Conservation (phyloP, 2,797 vertebrate species). For the Clarias laeviceps region DNA sequence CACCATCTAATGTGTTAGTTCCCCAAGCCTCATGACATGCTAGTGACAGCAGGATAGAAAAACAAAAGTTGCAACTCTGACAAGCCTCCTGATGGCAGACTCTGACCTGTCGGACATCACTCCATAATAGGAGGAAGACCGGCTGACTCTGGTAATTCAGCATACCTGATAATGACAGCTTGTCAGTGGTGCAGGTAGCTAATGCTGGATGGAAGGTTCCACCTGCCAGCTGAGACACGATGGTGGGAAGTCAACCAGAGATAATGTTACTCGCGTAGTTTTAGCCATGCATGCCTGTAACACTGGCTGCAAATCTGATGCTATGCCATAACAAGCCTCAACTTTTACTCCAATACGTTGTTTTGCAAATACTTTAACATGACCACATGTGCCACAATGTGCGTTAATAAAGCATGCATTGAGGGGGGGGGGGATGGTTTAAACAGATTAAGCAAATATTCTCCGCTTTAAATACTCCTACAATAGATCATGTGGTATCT, state of each 20-base stretch:
- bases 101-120: constrained; percentile 32
- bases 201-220: constrained; percentile 45
- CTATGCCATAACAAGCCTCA: neutral
- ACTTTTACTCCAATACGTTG: neutral
- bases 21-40: constrained; percentile 41
- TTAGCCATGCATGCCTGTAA: neutral
- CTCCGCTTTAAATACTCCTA: neutral
- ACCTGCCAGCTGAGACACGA: constrained; percentile 35
- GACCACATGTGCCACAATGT: neutral
- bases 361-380: neutral
- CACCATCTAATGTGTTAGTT: constrained; percentile 46
- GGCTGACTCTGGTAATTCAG: constrained; percentile 49
- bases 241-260: neutral
- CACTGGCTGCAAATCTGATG: neutral
- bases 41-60: constrained; percentile 51
- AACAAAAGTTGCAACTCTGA: constrained; percentile 21
- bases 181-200: constrained; percentile 33
- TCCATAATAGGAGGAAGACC: constrained; percentile 43
- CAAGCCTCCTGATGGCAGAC: constrained; percentile 18
- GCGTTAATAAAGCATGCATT: neutral
- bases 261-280: constrained; percentile 2
- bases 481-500: neutral
- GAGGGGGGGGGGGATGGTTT: too few species aligned
- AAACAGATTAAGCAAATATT: neutral
- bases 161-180: constrained; percentile 47